Evolutionary conservation across 2,888 invertebrate species (phyloP).

Genomic region (Tetanocera ferruginea): DNA sequence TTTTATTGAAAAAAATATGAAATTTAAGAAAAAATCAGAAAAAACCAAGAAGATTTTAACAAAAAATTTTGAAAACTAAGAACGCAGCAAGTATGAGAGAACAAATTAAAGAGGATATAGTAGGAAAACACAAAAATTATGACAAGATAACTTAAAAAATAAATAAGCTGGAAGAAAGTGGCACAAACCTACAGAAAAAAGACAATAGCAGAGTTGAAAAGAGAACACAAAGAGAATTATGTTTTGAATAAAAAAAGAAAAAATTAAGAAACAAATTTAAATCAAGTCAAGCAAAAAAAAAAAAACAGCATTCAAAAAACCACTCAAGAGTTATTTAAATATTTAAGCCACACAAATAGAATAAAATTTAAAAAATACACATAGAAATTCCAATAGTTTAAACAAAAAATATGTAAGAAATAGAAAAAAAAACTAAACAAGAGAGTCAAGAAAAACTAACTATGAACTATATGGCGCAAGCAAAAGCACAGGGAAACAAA

Average conservation of each 20-base stretch:
- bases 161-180: background rate
- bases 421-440: no score
- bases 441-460: background rate
- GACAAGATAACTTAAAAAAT: background rate
- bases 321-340: no score
- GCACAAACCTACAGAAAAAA: slow-evolving; percentile 25
- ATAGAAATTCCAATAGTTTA: no score
- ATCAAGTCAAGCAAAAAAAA: no score
- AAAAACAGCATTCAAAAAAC: no score
- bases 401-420: no score
- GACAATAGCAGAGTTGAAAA: slow-evolving; percentile 26
- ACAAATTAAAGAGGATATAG: background rate
- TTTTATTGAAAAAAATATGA: background rate
- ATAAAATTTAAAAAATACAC: no score
- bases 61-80: no score
- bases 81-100: background rate
- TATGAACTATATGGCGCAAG: background rate
- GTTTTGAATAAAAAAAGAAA: background rate
- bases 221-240: background rate
- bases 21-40: background rate
- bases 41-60: background rate
- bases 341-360: no score
- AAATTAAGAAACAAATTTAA: background rate
- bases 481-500: background rate
- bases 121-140: background rate